Percentiles rank a stretch among this genome's conserved stretches.
These are phyloP conservation scores for Ovibos moschatus DNA, from an alignment of 2,113 vertebrate genomes.

Conservation along the genomic window DNA sequence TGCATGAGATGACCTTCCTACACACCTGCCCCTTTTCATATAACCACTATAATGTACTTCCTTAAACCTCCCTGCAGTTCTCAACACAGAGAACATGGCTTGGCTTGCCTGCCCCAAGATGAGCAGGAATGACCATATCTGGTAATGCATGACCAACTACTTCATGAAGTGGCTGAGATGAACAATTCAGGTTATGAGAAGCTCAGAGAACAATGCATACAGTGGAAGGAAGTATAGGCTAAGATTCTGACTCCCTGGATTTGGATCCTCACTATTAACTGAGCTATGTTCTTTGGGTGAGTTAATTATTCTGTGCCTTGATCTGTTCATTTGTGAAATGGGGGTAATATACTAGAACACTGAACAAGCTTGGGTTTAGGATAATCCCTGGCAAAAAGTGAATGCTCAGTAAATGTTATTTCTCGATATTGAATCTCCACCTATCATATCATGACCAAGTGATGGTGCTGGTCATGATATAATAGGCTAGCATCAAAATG, in stretches of 20 bases:
- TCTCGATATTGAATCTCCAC: background rate
- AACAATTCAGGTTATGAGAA: background rate
- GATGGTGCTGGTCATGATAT: too few species aligned
- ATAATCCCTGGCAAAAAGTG: background rate
- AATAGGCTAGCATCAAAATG: background rate
- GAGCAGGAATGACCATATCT: background rate
- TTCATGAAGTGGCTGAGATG: background rate
- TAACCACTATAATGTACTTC: background rate
- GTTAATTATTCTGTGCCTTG: background rate
- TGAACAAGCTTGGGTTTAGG: background rate
- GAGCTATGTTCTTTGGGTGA: background rate
- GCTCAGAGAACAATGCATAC: background rate
- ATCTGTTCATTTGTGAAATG: background rate
- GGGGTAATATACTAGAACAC: background rate
- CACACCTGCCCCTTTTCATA: background rate
- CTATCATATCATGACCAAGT: background rate
- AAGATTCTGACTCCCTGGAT: background rate
- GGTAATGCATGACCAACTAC: background rate
- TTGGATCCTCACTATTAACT: background rate
- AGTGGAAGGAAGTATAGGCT: background rate
- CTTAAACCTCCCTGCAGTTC: background rate
- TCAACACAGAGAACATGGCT: background rate
- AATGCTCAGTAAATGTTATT: background rate
- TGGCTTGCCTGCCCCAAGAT: background rate
- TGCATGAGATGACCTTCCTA: background rate